These are phyloP conservation scores for Eubucco bourcierii DNA, from an alignment of 2,113 vertebrate genomes.

Conservation along the genomic window DNA sequence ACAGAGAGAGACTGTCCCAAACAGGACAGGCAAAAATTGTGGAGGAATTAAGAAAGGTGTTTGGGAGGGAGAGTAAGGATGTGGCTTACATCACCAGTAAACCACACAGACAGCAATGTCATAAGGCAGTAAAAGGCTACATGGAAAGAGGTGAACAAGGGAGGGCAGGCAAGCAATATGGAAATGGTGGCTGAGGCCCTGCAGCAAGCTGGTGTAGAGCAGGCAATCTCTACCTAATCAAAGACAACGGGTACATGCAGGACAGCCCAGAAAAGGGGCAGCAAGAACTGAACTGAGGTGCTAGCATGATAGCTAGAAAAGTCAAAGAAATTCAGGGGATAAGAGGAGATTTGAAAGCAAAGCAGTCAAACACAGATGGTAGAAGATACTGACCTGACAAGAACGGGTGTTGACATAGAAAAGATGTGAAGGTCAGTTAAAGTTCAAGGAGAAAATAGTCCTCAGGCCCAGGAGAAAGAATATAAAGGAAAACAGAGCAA, in stretches of 20 bases:
- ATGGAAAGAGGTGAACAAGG: neutral
- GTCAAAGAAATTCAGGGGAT: neutral
- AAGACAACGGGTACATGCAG: neutral
- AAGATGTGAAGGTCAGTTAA: neutral
- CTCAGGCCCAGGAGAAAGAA: neutral
- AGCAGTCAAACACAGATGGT: neutral
- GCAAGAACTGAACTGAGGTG: neutral
- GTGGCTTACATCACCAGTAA: neutral
- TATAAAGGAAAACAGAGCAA: neutral
- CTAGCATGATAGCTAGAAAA: neutral
- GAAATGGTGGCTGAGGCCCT: neutral
- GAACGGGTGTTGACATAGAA: neutral
- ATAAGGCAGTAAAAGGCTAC: neutral
- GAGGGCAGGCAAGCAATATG: neutral
- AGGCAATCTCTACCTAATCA: neutral
- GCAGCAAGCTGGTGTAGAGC: neutral
- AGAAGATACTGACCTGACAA: neutral
- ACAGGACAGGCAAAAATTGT: neutral
- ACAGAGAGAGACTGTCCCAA: neutral
- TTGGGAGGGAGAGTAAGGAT: neutral
- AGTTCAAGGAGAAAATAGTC: neutral
- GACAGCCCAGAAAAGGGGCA: neutral
- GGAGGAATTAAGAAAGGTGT: neutral
- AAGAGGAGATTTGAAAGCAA: neutral
- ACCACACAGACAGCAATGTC: neutral